These are phyloP conservation scores for Acanthacorydalis orientalis DNA, from an alignment of 2,888 invertebrate genomes.

Conservation along the genomic window DNA sequence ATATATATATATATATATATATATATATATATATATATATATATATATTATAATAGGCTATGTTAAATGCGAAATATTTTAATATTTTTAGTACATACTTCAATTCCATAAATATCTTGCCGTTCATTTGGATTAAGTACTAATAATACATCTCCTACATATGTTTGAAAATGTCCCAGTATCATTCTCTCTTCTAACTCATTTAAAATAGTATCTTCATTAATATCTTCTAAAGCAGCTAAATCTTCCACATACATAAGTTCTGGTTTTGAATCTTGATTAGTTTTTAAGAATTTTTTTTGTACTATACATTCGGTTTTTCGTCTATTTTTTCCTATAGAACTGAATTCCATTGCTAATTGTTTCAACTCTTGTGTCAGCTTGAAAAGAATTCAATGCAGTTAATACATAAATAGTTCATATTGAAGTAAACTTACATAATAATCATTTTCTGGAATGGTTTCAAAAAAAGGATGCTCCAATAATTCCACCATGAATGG, in stretches of 20 bases:
- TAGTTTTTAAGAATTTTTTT: conserved; percentile 29
- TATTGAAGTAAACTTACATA: conserved; percentile 52
- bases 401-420: conserved; percentile 1
- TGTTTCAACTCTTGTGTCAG: conserved; percentile 54
- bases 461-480: conserved; percentile 70
- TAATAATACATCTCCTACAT: conserved; percentile 64
- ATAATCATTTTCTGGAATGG: conserved; percentile 62
- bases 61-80: too few relatives aligned
- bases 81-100: conserved; percentile 27
- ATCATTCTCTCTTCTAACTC: conserved; percentile 51
- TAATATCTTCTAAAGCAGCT: conserved; percentile 55
- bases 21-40: too few relatives aligned
- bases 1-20: too few relatives aligned
- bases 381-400: conserved; percentile 25
- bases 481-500: conserved; percentile 66
- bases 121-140: conserved; percentile 64
- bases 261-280: conserved; percentile 41
- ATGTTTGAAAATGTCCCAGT: conserved; percentile 54
- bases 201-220: conserved; percentile 53
- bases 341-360: conserved; percentile 30
- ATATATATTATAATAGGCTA: too few relatives aligned
- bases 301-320: conserved; percentile 32
- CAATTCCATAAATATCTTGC: conserved; percentile 52
- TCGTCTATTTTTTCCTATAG: conserved; percentile 22
- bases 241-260: conserved; percentile 70